Percentiles rank a stretch among this genome's conserved stretches.
phyloP scores from a whole-genome alignment of 2,888 invertebrate species.

The Synergus laeviventris region DNA sequence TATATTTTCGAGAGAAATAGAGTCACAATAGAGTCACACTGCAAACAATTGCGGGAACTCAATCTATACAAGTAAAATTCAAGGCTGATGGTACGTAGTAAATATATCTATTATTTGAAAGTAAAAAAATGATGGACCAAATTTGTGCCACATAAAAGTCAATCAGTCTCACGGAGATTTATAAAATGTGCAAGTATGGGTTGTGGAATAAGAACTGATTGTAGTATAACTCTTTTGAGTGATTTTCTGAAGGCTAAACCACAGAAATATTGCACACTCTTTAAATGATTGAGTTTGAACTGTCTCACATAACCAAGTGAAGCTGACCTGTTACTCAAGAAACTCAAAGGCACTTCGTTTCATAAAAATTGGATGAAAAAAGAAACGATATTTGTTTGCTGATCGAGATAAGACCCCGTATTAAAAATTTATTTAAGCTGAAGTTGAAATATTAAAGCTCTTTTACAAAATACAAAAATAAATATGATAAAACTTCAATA shows the following conservation, averaged over 20 bases:
- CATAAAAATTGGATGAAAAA: neutral
- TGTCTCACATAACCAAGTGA: neutral
- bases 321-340: neutral
- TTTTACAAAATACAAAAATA: neutral
- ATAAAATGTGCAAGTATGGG: constrained; percentile 23
- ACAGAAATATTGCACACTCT: constrained; percentile 22
- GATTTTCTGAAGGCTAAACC: constrained; percentile 34
- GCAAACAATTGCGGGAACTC: neutral
- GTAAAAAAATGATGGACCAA: neutral
- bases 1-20: too few relatives aligned
- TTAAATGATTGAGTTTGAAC: constrained; percentile 4
- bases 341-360: neutral
- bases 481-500: neutral
- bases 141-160: neutral
- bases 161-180: constrained; percentile 9
- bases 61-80: neutral
- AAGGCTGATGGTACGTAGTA: neutral
- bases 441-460: neutral
- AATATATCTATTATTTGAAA: neutral
- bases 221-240: constrained; percentile 10
- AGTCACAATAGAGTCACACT: neutral
- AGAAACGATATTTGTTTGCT: neutral
- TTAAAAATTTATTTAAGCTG: constrained; percentile 6
- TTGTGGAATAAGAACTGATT: constrained; percentile 6
- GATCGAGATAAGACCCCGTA: neutral